phyloP scores from a whole-genome alignment of 2,113 vertebrate genomes.

The Castor canadensis region DNA sequence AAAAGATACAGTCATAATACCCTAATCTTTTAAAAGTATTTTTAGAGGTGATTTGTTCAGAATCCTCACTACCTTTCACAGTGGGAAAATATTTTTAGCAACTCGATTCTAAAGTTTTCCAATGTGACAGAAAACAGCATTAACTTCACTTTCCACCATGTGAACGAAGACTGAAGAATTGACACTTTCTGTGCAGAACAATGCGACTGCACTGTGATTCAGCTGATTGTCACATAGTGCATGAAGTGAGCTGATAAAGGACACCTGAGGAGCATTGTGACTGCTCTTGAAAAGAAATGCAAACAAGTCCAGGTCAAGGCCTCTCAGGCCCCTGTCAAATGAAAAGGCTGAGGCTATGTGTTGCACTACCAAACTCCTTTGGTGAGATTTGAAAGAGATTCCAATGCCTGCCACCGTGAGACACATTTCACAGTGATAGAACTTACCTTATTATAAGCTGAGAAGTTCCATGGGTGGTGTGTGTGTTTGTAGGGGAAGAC shows the following conservation, averaged over 20 bases:
- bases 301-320: not conserved
- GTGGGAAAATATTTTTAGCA: slow-evolving; percentile 46
- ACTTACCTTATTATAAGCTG: not conserved
- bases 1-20: not conserved
- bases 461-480: not conserved
- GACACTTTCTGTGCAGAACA: not conserved
- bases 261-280: not conserved
- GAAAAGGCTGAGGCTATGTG: not conserved
- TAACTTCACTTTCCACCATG: not conserved
- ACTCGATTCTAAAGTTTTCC: slow-evolving; percentile 16
- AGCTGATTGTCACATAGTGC: not conserved
- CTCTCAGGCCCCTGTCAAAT: not conserved
- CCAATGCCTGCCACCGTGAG: not conserved
- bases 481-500: too few species aligned
- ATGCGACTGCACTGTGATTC: not conserved
- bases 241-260: slow-evolving; percentile 9
- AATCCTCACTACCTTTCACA: not conserved
- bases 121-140: not conserved
- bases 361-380: not conserved
- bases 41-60: not conserved
- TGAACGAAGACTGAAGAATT: not conserved
- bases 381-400: not conserved
- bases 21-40: not conserved
- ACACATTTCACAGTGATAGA: not conserved
- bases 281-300: not conserved